Evolutionary conservation across 2,797 vertebrate species (phyloP).

Genomic region (Sebastes diaconus): DNA sequence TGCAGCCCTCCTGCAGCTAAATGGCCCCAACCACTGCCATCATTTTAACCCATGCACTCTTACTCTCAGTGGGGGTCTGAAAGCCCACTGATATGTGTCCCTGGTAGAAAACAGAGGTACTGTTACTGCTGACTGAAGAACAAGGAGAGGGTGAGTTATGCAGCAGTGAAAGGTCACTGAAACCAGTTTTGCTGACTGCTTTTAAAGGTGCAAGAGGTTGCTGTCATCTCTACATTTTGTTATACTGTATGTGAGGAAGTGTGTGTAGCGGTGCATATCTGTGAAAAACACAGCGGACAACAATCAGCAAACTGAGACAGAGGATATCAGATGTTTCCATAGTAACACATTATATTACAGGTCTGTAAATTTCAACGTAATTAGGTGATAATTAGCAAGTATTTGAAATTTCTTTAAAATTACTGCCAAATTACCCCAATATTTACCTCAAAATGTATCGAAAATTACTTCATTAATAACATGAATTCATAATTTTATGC

Average conservation of each 20-base stretch:
- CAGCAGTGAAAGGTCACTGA: not conserved
- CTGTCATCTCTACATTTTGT: not conserved
- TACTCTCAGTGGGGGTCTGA: too few relatives aligned
- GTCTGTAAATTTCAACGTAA: fast-evolving
- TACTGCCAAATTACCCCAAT: too few relatives aligned
- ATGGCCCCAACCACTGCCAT: not conserved
- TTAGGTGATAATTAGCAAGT: too few relatives aligned
- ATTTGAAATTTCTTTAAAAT: too few relatives aligned
- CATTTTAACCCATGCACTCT: not conserved
- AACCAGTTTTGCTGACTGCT: not conserved
- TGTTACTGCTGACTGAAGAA: not conserved
- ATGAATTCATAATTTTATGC: too few relatives aligned
- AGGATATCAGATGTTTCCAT: not conserved
- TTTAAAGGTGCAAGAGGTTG: not conserved
- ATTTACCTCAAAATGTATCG: not conserved
- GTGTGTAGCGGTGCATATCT: not conserved
- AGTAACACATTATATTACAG: too few relatives aligned
- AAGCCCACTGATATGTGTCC: not conserved
- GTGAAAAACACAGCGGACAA: not conserved
- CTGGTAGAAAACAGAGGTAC: not conserved
- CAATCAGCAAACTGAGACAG: not conserved
- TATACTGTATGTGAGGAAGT: not conserved
- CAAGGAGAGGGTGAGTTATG: not conserved
- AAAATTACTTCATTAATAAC: too few relatives aligned
- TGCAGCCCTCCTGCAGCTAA: not conserved